Conservation (phyloP, 2,797 vertebrate species). For the Micromesistius poutassou region DNA sequence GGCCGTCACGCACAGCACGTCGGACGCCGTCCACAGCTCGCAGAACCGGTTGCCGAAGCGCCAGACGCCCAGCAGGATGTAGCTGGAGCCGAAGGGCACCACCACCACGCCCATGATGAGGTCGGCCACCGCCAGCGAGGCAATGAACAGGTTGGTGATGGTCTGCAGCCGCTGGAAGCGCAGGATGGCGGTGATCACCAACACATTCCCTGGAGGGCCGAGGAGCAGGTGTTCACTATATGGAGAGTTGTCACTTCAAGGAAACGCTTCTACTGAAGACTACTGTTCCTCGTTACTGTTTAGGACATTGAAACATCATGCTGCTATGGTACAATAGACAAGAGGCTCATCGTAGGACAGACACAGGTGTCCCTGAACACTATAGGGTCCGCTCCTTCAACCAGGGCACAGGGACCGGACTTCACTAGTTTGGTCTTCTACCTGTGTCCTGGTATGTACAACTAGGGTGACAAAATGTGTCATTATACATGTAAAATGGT, state of each 20-base stretch:
- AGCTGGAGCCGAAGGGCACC: slow-evolving; percentile 87
- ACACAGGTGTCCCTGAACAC: background rate
- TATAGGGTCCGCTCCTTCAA: background rate
- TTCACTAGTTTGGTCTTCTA: background rate
- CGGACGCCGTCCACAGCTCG: slow-evolving; percentile 90
- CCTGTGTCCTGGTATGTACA: background rate
- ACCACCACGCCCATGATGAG: slow-evolving; percentile 93
- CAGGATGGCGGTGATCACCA: slow-evolving; percentile 92
- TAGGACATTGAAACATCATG: background rate
- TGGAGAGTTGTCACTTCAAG: background rate
- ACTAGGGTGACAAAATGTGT: background rate
- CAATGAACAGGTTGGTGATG: slow-evolving; percentile 95
- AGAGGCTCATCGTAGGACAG: too few relatives aligned
- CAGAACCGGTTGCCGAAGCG: slow-evolving; percentile 90
- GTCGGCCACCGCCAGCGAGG: slow-evolving; percentile 92
- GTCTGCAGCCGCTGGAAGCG: slow-evolving; percentile 92
- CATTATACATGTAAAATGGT: background rate
- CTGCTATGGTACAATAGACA: too few relatives aligned
- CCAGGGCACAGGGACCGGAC: background rate
- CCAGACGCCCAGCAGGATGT: slow-evolving; percentile 87
- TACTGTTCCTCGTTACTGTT: background rate
- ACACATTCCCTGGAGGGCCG: slow-evolving; percentile 75
- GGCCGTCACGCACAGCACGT: slow-evolving; percentile 94
- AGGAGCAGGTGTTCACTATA: background rate
- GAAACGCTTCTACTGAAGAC: background rate